A percentile compares a stretch with the other conserved stretches of the same genome.
phyloP scores from a whole-genome alignment of 2,113 vertebrate genomes.

The Chiloscyllium plagiosum region DNA sequence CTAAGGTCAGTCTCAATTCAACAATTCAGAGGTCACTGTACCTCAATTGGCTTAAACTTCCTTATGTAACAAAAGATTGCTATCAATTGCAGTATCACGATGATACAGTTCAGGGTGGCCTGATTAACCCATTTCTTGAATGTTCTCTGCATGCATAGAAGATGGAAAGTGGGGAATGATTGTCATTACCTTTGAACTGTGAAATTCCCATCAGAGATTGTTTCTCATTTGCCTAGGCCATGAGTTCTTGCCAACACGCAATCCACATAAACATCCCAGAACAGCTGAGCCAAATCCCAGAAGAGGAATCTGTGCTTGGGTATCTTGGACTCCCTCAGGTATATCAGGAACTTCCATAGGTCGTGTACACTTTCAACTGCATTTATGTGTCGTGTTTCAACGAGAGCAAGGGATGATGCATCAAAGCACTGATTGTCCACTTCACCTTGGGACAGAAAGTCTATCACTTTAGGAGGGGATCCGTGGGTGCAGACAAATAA shows the following conservation, averaged over 20 bases:
- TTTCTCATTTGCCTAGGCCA: neutral
- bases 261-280: slow-evolving; percentile 25
- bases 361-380: neutral
- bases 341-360: neutral
- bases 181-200: neutral
- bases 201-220: neutral
- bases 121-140: neutral
- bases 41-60: neutral
- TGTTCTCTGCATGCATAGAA: neutral
- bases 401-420: neutral
- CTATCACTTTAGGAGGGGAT: neutral
- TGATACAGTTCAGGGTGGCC: neutral
- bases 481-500: neutral
- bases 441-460: neutral
- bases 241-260: slow-evolving; percentile 8
- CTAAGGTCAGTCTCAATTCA: neutral
- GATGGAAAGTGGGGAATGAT: neutral
- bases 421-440: neutral
- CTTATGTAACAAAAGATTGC: neutral
- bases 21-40: neutral
- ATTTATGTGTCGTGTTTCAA: neutral
- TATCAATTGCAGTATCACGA: neutral
- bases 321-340: neutral
- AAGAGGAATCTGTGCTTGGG: slow-evolving; percentile 6
- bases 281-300: slow-evolving; percentile 18